Evolutionary conservation across 2,888 invertebrate genomes (phyloP), one percentile per base, ranked within the genome.

Genomic region (Xestia rhomboidea): DNA sequence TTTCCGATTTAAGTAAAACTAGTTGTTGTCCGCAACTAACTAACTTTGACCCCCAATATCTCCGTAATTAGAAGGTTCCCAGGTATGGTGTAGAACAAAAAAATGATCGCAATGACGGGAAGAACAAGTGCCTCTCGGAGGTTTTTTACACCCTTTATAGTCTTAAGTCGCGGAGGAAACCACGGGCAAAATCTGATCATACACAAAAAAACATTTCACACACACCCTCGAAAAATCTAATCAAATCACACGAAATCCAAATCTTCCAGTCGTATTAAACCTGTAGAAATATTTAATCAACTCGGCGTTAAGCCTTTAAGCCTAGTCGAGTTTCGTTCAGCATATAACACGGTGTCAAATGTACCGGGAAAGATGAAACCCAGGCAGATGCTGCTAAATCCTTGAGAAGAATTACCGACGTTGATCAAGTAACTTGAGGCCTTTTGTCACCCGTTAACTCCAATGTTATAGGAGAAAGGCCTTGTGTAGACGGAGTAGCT

Each of bases 251-350:
- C 41, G 30, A 68, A 63, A 79, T 79, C 73, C 74, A 74, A 85
- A 88, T 83, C 76, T 79, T 72, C 44, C 51, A 67, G 38, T 68
- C 76, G 46, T 74, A 81, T 67, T 64, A 79, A 54, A 76, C 68
- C 62, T 62, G 27, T 64, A 81, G 82, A 89, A 84, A 90, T 88
- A 90, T 91, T 91, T 87, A 88, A 90, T 90, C 91, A 90, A 85
- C 82, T 79, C 76, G 66, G 54, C 57, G 73, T 79, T 89, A 88
- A 90, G 83, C 88, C 49, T 77, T 71, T 87, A 83, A 88, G 83
- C 87, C 84, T 82, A 11, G 72, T 91, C 92, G 82, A 79, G 87
- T 91, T 91, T 87, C 91, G 73, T 77, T 85, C 84, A 89, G 86
- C 86, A 86, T 88, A 88, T 88, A 89, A 88, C 80, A 73, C 57